Base-by-base conservation (phyloP, 2,113 vertebrate genomes). In the Lanius collurio region DNA sequence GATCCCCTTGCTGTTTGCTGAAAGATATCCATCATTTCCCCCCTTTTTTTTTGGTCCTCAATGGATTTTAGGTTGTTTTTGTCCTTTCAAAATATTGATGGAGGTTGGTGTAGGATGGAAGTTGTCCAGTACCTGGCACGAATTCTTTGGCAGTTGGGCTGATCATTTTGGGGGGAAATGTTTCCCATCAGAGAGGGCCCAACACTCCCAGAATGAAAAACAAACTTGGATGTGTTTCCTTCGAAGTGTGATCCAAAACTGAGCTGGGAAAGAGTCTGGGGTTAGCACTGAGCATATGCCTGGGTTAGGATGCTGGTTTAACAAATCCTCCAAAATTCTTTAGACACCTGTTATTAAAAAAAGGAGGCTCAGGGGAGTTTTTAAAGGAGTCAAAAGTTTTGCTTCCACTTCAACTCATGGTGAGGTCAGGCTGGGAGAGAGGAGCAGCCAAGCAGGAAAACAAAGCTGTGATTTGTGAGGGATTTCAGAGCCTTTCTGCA, bases 401-500 rank as follows among this genome's bases (percentile, higher is more conserved):
- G 8, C 14, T 71, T 2, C 3, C 24, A 1, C 2, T 42, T 37
- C 35, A 50, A 30, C 77, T 68, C 24, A 22, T 63, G 74, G 28
- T 3, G 41, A 26, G 28, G 17, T 46, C 10, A 31, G 59, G 50
- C 35, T 35, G 74, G 60, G 64, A 0, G 75, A 0, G 18, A 52
- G 59, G 23, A 19, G 49, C 23, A 15, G 30, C 26, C 4, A 11
- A 55, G 67, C 6, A 52, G 46, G 37, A 9, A 15, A 47, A 27
- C 1, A 2, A 1, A 9, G 6, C 35, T 30, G 30, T 11, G 2
- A 59, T 28, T 11, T 2, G 11, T 0, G 3, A 39, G 82, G 67
- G 47, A 12, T n/a, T 76, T 16, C 44, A 11, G 76, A 49, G 64
- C 33, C 8, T 2, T 20, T 9, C 50, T 35, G 56, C 31, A 24